Conservation (phyloP, 1,140 invertebrate species). For the Eueides isabella region DNA sequence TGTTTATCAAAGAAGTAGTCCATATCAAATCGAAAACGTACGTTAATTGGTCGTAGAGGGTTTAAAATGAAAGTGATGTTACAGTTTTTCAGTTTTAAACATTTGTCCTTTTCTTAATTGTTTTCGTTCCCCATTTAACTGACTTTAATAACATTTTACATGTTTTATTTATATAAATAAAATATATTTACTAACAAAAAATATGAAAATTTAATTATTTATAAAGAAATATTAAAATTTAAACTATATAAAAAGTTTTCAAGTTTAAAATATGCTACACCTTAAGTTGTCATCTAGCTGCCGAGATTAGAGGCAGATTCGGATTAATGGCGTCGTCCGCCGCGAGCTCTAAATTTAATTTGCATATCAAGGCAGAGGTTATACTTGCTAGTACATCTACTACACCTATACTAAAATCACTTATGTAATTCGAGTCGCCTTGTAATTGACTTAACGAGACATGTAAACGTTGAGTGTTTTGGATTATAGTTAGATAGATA, state of each 20-base stretch:
- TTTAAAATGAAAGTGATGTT: no score
- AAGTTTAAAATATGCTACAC: slow-evolving; percentile 14
- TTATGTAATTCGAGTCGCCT: background rate
- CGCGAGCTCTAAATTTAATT: slow-evolving; percentile 36
- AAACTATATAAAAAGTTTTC: background rate
- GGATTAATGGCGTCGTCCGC: slow-evolving; percentile 36
- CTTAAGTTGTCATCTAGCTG: slow-evolving; percentile 32
- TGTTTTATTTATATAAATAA: no score
- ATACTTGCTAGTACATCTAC: slow-evolving; percentile 4
- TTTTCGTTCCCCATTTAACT: no score
- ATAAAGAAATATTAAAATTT: background rate
- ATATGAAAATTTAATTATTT: no score
- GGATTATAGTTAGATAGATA: background rate
- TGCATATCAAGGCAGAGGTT: slow-evolving; percentile 32
- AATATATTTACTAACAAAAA: no score
- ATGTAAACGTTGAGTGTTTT: background rate
- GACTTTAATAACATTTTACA: no score
- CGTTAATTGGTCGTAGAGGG: no score
- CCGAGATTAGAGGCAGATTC: slow-evolving; percentile 33
- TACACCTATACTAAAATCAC: background rate
- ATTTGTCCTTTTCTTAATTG: no score
- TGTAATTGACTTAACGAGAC: background rate
- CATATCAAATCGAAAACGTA: no score
- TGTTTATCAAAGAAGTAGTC: no score
- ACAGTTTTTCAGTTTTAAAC: no score